phyloP scores from a whole-genome alignment of 1,140 invertebrate species.

The Drosophila kepulauana region DNA sequence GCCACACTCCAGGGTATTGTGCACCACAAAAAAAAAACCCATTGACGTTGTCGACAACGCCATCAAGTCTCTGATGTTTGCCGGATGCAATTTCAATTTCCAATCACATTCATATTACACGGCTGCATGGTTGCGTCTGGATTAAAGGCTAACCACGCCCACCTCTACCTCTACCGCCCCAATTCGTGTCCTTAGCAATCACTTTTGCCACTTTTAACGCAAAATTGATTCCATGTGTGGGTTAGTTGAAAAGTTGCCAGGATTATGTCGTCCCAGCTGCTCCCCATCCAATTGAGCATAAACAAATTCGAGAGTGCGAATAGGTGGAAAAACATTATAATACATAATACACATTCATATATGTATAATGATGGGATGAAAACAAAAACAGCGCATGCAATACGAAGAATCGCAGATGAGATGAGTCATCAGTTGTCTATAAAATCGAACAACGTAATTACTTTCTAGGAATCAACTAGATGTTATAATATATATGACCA shows the following conservation, averaged over 20 bases:
- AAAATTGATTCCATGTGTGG: slow-evolving; percentile 55
- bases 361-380: not conserved
- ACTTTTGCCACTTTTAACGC: slow-evolving; percentile 39
- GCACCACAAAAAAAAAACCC: not conserved
- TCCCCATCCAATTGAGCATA: slow-evolving; percentile 1
- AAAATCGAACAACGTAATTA: not conserved
- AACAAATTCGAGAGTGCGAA: slow-evolving; percentile 1
- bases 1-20: slow-evolving; percentile 4
- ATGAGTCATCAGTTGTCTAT: not conserved
- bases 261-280: slow-evolving; percentile 25
- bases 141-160: slow-evolving; percentile 40
- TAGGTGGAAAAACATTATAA: not conserved
- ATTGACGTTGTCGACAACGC: slow-evolving; percentile 8
- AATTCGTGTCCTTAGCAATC: not conserved
- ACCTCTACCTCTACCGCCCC: not conserved
- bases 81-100: slow-evolving; percentile 82
- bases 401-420: not conserved
- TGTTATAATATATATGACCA: not conserved
- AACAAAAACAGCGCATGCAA: not conserved
- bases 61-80: slow-evolving; percentile 49
- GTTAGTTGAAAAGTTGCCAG: slow-evolving; percentile 37
- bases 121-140: slow-evolving; percentile 58
- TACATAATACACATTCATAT: not conserved
- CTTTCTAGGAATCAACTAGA: not conserved
- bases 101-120: slow-evolving; percentile 82